Percentiles rank a stretch among this genome's conserved stretches.
phyloP scores from a whole-genome alignment of 1,140 invertebrate genomes.

The Laodelphax striatellus region DNA sequence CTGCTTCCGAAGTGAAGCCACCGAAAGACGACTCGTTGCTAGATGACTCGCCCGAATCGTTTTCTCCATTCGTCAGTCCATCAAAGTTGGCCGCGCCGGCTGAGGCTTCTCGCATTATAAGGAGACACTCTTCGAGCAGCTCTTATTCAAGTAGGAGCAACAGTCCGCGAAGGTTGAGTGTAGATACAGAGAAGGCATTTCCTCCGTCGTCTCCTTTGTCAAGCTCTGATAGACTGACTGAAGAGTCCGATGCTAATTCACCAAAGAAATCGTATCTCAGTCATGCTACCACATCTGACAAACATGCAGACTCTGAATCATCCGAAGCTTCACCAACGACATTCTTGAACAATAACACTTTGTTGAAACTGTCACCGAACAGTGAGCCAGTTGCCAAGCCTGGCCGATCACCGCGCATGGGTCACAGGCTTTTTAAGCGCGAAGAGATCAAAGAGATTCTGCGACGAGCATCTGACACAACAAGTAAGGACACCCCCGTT shows the following conservation, averaged over 20 bases:
- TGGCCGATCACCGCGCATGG: not conserved
- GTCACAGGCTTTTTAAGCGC: not conserved
- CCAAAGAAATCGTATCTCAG: not conserved
- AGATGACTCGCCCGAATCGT: slow-evolving; percentile 24
- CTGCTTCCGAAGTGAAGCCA: not conserved
- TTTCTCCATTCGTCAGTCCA: slow-evolving; percentile 29
- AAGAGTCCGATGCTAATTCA: not conserved
- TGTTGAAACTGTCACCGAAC: not conserved
- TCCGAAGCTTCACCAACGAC: not conserved
- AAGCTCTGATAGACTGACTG: not conserved
- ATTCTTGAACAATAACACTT: not conserved
- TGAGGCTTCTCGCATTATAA: slow-evolving; percentile 65
- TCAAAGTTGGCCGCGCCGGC: slow-evolving; percentile 41
- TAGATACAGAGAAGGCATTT: slow-evolving; percentile 6
- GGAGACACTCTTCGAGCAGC: slow-evolving; percentile 61
- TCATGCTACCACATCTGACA: not conserved
- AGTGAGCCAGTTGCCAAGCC: not conserved
- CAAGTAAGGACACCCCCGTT: not conserved
- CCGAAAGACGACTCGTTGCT: slow-evolving; percentile 14
- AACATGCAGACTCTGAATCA: not conserved
- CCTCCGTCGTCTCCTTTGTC: not conserved
- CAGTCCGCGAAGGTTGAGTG: slow-evolving; percentile 30
- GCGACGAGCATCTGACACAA: not conserved
- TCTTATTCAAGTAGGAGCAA: slow-evolving; percentile 61
- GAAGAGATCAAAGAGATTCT: not conserved